Base-by-base conservation (phyloP, 2,888 invertebrate genomes). In the Lamellibrachia columna region DNA sequence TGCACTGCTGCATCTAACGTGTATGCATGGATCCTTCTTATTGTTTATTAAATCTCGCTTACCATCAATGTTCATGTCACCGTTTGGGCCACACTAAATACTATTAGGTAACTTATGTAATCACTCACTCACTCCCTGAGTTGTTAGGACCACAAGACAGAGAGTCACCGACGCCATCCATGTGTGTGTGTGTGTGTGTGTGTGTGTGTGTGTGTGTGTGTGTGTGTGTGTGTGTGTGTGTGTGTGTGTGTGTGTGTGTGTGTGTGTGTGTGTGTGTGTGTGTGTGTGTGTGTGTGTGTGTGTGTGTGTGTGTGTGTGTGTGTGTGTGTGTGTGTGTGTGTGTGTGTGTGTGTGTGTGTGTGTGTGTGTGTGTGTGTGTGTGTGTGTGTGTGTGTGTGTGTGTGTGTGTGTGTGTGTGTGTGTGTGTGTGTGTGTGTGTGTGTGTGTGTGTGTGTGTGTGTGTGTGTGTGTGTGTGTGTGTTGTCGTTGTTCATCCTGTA, bases 311-410 rank as follows among this genome's bases (percentile, higher is more conserved):
- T 92, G 90, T 92, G 58, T 60, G 90, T 91, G 52, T 90, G 58
- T 93, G 52, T 75, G 91, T 92, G 53, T 90, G 90, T 92, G 55
- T 93, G 90, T 93, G 93, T 90, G 92, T 93, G 92, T 93, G 92
- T 91, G 90, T 92, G 93, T 91, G 92, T 92, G 91, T 91, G 91
- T 93, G 92, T 91, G 92, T 92, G 93, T 92, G 92, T 92, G 92
- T 75, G 92, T 92, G 92, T 92, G 91, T 90, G 92, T 92, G 91
- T 92, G 91, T 40, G 91, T 92, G 90, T 91, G 91, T 92, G 92
- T 93, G 90, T 93, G 90, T 92, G 90, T 52, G 92, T 92, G 90
- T 92, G 58, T 93, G 52, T 92, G 40, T 40, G 40, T 92, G 91
- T 40, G 91, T 92, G 90, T 91, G 91, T 92, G 92, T 93, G 90